A percentile compares a stretch with the other conserved stretches of the same genome.
Evolutionary conservation across 2,797 vertebrate species (phyloP).

Genomic region (Eulemur albifrons): DNA sequence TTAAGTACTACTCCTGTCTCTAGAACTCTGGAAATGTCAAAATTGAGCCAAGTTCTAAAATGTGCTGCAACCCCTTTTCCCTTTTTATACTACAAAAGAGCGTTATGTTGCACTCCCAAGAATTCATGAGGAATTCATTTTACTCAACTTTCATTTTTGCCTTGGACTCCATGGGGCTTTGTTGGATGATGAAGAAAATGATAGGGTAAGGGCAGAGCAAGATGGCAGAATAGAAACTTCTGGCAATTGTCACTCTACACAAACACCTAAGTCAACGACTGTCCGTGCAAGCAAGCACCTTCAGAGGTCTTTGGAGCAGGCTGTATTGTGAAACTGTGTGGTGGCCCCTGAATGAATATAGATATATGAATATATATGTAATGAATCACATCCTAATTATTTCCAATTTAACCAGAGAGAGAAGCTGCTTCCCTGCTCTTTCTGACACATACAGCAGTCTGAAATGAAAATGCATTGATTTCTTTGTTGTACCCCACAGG

Average conservation of each 20-base stretch:
- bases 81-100: neutral
- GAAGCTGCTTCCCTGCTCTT: neutral
- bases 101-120: neutral
- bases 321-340: fast-evolving
- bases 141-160: neutral
- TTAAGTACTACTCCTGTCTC: neutral
- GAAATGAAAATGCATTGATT: neutral
- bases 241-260: too few relatives aligned
- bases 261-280: too few relatives aligned
- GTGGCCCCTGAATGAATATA: neutral
- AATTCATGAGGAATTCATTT: neutral
- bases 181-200: too few relatives aligned
- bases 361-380: too few relatives aligned
- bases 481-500: neutral
- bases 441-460: neutral
- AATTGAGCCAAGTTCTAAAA: neutral
- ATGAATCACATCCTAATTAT: neutral
- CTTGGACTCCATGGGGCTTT: neutral
- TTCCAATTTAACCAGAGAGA: neutral
- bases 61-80: neutral
- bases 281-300: neutral
- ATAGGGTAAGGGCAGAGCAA: too few relatives aligned
- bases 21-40: neutral
- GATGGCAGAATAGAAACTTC: too few relatives aligned
- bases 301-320: neutral